Percentiles rank a stretch among this genome's conserved stretches.
These are phyloP conservation scores for Pycnonotus jocosus DNA, from an alignment of 2,113 vertebrate genomes.

Conservation along the genomic window DNA sequence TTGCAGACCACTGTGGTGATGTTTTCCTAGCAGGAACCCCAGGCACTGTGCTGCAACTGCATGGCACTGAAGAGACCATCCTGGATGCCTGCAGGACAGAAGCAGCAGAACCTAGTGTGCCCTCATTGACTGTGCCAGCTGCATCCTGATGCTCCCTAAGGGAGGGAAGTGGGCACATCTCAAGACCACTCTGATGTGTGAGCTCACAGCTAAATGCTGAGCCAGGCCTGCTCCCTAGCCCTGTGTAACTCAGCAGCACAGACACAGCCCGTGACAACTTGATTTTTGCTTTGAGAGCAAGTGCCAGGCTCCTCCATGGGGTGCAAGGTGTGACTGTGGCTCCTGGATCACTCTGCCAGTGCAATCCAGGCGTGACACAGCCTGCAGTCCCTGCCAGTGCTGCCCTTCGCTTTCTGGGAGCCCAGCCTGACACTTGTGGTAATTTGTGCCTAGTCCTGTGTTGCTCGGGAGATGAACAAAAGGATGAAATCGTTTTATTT, in stretches of 20 bases:
- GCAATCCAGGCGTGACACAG: background rate
- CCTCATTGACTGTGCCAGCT: fast-evolving
- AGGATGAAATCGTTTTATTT: background rate
- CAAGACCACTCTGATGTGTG: fast-evolving
- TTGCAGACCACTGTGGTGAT: fast-evolving
- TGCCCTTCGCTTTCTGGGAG: background rate
- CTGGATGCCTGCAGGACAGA: background rate
- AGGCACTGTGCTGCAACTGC: background rate
- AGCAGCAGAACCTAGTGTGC: background rate
- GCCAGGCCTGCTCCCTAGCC: background rate
- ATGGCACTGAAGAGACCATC: background rate
- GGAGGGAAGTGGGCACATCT: fast-evolving
- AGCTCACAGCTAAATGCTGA: background rate
- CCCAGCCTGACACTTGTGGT: background rate
- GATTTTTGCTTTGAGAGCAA: background rate
- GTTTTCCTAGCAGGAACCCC: background rate
- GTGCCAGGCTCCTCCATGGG: fast-evolving
- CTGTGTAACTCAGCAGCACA: background rate
- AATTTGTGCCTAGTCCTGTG: background rate
- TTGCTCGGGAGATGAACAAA: background rate
- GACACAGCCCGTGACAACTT: background rate
- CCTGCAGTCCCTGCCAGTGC: background rate
- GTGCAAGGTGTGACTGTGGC: background rate
- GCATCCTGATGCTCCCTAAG: fast-evolving
- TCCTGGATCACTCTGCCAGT: background rate